phyloP scores from a whole-genome alignment of 2,113 vertebrate genomes.

The Mugil cephalus region DNA sequence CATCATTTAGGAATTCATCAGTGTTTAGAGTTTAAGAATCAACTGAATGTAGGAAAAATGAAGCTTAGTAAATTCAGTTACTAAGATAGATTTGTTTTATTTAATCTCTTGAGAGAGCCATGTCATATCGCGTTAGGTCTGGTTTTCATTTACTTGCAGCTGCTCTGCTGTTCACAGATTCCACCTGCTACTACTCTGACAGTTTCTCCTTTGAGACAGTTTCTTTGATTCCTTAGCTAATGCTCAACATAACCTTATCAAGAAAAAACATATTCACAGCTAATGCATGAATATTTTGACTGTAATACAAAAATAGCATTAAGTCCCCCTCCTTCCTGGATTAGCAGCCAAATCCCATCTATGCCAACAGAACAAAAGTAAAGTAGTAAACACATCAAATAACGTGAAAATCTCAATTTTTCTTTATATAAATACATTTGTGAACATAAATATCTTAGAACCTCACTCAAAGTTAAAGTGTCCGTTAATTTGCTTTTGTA shows the following conservation, averaged over 20 bases:
- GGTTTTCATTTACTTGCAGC: neutral
- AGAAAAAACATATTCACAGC: neutral
- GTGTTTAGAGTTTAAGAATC: neutral
- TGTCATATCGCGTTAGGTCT: neutral
- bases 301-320: neutral
- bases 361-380: neutral
- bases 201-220: neutral
- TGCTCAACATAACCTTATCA: neutral
- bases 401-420: neutral
- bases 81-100: neutral
- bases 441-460: neutral
- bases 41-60: too few species aligned
- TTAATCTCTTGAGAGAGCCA: neutral
- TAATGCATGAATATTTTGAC: neutral
- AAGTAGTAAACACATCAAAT: neutral
- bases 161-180: neutral
- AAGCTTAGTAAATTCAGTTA: neutral
- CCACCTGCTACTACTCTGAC: neutral
- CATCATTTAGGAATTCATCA: neutral
- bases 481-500: neutral
- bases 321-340: too few species aligned
- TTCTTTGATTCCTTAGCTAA: neutral
- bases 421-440: neutral
- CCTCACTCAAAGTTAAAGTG: neutral
- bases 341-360: neutral